Conservation (phyloP, 2,888 invertebrate genomes). For the Muschampia plurimacula region DNA sequence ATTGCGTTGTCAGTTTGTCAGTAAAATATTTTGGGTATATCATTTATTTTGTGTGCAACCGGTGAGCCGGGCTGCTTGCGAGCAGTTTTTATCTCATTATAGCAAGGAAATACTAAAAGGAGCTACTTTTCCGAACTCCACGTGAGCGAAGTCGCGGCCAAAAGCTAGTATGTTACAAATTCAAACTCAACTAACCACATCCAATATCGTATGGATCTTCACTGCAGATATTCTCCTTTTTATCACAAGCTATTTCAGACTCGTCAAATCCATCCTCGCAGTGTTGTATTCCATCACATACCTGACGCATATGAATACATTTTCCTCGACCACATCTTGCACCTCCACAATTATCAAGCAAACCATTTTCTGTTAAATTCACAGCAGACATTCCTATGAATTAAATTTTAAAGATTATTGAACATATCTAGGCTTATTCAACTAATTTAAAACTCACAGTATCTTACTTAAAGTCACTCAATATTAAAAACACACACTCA, state of each 20-base stretch:
- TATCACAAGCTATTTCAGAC: constrained; percentile 72
- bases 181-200: constrained; percentile 61
- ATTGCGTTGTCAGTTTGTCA: no score
- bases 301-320: constrained; percentile 85
- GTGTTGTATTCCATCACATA: constrained; percentile 89
- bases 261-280: constrained; percentile 91
- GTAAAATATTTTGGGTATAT: no score
- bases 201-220: constrained; percentile 64
- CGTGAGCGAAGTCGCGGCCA: no score
- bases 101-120: no score
- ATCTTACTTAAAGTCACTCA: no score
- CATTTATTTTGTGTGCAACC: no score
- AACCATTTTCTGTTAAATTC: constrained; percentile 42
- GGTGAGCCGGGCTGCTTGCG: no score
- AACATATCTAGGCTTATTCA: no score
- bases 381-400: neutral
- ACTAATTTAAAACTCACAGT: no score
- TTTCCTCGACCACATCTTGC: constrained; percentile 89
- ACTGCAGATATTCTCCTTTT: constrained; percentile 60
- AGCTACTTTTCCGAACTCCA: no score
- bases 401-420: neutral
- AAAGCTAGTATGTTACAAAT: neutral
- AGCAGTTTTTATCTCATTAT: no score
- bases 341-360: constrained; percentile 80
- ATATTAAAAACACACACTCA: no score